Evolutionary conservation across 2,888 invertebrate species (phyloP), one percentile per base, ranked within the genome.

Genomic region (Mimas tiliae): DNA sequence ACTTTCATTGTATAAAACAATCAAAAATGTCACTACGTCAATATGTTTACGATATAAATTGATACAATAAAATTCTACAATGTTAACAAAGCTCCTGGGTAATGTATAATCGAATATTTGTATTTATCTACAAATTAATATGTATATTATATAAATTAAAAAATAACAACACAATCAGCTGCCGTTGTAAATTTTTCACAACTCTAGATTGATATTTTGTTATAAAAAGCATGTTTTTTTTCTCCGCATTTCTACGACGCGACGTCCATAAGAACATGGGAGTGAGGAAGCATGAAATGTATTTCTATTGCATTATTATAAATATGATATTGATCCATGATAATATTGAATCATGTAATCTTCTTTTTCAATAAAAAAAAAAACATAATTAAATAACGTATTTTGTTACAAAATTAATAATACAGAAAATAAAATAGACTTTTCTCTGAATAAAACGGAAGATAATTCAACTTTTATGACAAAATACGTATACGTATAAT

Each of bases 81-180:
- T 55, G 58, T 58, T 58, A 19, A 38, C 42, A 19, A 38, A 58
- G 55, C 55, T 58, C 42, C 33, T 53, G n/a, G 58, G 58, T 58
- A 27, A 27, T 27, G 27, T 27, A 55, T 16, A 38, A 55, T 55
- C 16, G 4, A 58, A 58, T 58, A 34, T 38, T 55, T 64, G 53
- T 53, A 64, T 53, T 52, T 53, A 45, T 58, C 33, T 51, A 64
- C 58, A 65, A 38, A 50, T 14, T 45, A 34, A 47, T 52, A 51
- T 27, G 73, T 76, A 77, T 75, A 80, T 75, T 80, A 78, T 74
- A 78, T 72, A 76, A 75, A 70, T 68, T 77, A 68, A 74, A 77
- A 74, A 76, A 77, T 76, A 81, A 83, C 82, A 85, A 84, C 82
- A 78, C 33, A 74, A 77, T 76, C 75, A 85, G 87, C 85, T 86